Percentiles rank a stretch among this genome's conserved stretches.
Evolutionary conservation across 2,113 vertebrate genomes (phyloP).

Genomic region (Sceloporus tristichus): DNA sequence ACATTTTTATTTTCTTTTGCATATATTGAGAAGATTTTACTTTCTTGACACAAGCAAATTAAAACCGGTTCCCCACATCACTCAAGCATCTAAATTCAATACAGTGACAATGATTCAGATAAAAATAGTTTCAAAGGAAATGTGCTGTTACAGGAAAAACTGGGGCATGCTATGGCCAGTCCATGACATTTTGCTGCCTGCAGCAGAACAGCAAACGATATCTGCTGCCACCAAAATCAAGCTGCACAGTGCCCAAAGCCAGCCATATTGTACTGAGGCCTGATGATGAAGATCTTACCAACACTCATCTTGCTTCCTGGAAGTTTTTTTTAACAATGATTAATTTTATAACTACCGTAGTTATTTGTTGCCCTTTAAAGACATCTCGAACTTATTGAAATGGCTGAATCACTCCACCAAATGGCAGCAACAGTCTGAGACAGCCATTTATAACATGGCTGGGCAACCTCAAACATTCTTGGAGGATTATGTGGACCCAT

Average conservation of each 20-base stretch:
- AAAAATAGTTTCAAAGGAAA: not conserved
- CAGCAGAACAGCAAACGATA: not conserved
- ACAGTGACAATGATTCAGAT: not conserved
- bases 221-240: not conserved
- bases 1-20: not conserved
- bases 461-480: too few species aligned
- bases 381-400: too few species aligned
- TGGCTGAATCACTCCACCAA: too few species aligned
- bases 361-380: too few species aligned
- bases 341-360: not conserved
- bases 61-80: not conserved
- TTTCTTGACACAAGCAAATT: not conserved
- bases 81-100: not conserved
- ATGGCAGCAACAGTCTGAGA: too few species aligned
- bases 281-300: not conserved
- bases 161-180: not conserved
- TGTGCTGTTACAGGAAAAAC: not conserved
- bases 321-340: too few species aligned
- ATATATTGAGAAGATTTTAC: not conserved
- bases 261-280: not conserved
- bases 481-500: too few species aligned
- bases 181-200: not conserved
- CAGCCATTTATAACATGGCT: too few species aligned
- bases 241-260: not conserved
- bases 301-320: not conserved